Conservation (phyloP, 2,888 invertebrate genomes). For the Cheilosia urbana region DNA sequence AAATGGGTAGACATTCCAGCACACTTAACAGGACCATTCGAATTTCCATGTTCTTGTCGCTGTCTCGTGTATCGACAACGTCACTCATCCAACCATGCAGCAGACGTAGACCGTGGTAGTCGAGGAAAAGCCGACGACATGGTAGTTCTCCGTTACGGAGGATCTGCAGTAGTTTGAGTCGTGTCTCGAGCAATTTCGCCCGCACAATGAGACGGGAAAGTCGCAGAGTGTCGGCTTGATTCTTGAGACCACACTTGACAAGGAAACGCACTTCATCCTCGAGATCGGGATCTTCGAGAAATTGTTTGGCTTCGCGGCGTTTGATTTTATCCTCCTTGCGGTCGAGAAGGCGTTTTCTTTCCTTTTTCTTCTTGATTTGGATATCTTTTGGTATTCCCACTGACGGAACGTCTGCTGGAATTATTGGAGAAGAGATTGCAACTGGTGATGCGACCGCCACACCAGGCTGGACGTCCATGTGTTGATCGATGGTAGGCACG, state of each 20-base stretch:
- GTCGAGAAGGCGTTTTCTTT: constrained; percentile 78
- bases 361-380: constrained; percentile 53
- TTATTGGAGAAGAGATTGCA: background rate
- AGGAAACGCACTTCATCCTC: constrained; percentile 95
- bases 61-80: constrained; percentile 78
- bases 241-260: constrained; percentile 91
- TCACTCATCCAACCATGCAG: constrained; percentile 97
- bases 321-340: constrained; percentile 70
- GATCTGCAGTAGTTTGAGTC: constrained; percentile 90
- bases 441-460: background rate
- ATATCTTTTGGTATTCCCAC: constrained; percentile 17
- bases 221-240: constrained; percentile 94
- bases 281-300: constrained; percentile 88
- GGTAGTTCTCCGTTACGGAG: constrained; percentile 92
- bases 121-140: constrained; percentile 93
- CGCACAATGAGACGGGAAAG: constrained; percentile 96
- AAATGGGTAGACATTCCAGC: constrained; percentile 93
- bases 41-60: constrained; percentile 78
- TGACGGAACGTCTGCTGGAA: constrained; percentile 41
- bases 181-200: constrained; percentile 91
- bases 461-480: background rate
- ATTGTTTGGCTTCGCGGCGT: constrained; percentile 80
- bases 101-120: constrained; percentile 95
- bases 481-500: constrained; percentile 16
- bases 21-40: constrained; percentile 91